Evolutionary conservation across 2,888 invertebrate species (phyloP), one percentile per base, ranked within the genome.

Genomic region (Girardia tigrina): DNA sequence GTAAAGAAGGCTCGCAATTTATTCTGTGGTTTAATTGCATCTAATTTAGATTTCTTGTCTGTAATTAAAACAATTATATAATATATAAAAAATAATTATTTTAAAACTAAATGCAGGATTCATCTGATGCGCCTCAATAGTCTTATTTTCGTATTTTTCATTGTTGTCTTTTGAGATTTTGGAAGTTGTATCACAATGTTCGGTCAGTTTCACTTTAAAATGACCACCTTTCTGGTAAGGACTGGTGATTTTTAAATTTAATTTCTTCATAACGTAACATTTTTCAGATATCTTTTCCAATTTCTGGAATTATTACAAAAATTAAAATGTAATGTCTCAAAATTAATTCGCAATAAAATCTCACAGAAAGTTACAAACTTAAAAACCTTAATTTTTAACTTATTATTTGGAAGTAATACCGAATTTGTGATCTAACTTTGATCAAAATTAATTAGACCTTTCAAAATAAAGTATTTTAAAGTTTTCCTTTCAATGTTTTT

Each of bases 121-220:
- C 6, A 8, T 56, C 20, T 6, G 23, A 20, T n/a, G 23, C 8
- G 4, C 2, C 23, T 56, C 56, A n/a, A n/a, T 56, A 20, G 4
- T 6, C 23, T 56, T 56, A 2, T 20, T 12, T 12, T 56, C 56
- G n/a, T 4, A 12, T 56, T 4, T 4, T 4, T 4, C n/a, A n/a
- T n/a, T n/a, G n/a, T n/a, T 56, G n/a, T 80, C 74, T 79, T 76
- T 69, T 80, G 78, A 2, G 29, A 12, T 26, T 26, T 75, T 74
- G 26, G 1, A 20, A 71, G 28, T 20, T 70, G 69, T 73, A 29
- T 69, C 56, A 1, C 23, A 75, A 28, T 80, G 79, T 76, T 84
- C 83, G 6, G 83, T 80, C 23, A 83, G 78, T 6, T 81, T 80
- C 26, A 84, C 80, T 6, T 80, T 78, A 79, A 84, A 84, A 27